Conservation (phyloP, 2,888 invertebrate species). For the Agonopterix alstromeriana region DNA sequence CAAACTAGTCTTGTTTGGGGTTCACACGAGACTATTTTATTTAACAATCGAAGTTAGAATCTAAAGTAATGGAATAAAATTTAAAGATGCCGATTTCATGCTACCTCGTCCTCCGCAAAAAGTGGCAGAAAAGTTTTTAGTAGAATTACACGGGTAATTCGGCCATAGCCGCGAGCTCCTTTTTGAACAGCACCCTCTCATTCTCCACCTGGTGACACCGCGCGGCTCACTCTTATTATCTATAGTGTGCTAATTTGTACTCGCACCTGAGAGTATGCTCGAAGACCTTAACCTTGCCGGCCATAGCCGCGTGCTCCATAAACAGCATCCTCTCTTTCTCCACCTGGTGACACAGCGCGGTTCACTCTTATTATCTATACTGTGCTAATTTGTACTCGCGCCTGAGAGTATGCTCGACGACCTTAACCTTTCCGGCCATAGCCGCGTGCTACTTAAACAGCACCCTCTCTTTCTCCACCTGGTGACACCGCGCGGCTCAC, state of each 20-base stretch:
- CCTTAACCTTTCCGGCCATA: slow-evolving; percentile 85
- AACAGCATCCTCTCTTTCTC: slow-evolving; percentile 82
- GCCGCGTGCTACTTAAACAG: slow-evolving; percentile 84
- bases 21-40: too few relatives aligned
- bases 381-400: slow-evolving; percentile 57
- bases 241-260: slow-evolving; percentile 16
- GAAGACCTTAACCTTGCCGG: slow-evolving; percentile 86
- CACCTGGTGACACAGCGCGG: slow-evolving; percentile 28
- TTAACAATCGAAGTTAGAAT: too few relatives aligned
- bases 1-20: too few relatives aligned
- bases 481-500: too few relatives aligned
- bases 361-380: too few relatives aligned
- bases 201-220: slow-evolving; percentile 64
- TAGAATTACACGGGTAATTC: too few relatives aligned
- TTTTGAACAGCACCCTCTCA: slow-evolving; percentile 84
- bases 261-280: slow-evolving; percentile 86
- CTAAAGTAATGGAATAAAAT: too few relatives aligned
- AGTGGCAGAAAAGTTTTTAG: too few relatives aligned
- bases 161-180: slow-evolving; percentile 84
- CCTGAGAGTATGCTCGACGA: slow-evolving; percentile 86
- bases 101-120: too few relatives aligned
- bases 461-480: slow-evolving; percentile 82
- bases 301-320: slow-evolving; percentile 84
- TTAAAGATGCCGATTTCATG: too few relatives aligned
- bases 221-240: too few relatives aligned